Evolutionary conservation across 2,797 vertebrate species (phyloP), one percentile per base, ranked within the genome.

Genomic region (Pyrocephalus nanus): DNA sequence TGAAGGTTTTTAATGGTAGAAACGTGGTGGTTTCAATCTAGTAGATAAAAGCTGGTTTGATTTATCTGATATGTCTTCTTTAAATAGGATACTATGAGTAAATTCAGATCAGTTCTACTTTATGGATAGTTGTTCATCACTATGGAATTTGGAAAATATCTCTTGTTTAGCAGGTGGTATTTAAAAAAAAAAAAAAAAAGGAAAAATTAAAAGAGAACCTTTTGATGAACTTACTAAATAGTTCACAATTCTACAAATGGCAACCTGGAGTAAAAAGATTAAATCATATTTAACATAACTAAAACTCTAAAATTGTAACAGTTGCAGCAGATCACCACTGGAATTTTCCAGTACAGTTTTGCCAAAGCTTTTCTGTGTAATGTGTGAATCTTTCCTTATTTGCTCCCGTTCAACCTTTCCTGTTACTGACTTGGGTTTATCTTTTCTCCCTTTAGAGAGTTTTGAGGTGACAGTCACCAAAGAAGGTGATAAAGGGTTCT

Each of bases 381-480:
- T 84, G 78, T 96, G 85, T 97, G 62, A 95, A 84, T 92, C 96
- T 97, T 83, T 95, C 94, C 95, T 97, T 92, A 97, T 96, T 95
- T 83, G 96, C 98, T 97, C 96, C 47, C 89, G 92, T 97, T 97
- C 97, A 94, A 74, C 98, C 98, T 98, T 97, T 98, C 98, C 97
- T 98, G 95, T 98, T 98, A 99, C 99, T 99, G 99, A 99, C 98
- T 98, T 97, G 98, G 98, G 98, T 99, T 98, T 99, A 98, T 99
- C 98, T 99, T 99, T 98, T 99, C 98, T 99, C 98, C 98, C 98
- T 99, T 99, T 98, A 99, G 99, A 99, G 98, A 99, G 99, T 99
- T 99, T 99, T 99, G 99, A 99, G 99, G 99, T 99, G 99, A 99
- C 99, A 99, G 98, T 99, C 98, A 99, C 99, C 98, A 98, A 99